phyloP scores from a whole-genome alignment of 1,140 invertebrate species.

The Hormaphis cornu region DNA sequence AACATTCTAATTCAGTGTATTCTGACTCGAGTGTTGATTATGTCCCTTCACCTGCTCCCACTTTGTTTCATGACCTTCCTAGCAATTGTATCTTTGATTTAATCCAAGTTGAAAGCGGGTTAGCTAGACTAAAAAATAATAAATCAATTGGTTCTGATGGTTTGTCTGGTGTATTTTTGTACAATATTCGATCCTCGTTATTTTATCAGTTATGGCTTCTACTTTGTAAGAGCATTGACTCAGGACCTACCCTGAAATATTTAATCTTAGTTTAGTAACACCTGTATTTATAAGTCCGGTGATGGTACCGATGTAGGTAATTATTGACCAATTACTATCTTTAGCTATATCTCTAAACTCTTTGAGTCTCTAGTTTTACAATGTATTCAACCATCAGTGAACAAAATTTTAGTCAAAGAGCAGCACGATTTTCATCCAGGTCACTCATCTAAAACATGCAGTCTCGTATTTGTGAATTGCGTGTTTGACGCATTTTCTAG shows the following conservation, averaged over 20 bases:
- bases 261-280: background rate
- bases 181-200: background rate
- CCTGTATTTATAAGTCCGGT: background rate
- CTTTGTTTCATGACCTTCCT: background rate
- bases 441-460: background rate
- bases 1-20: background rate
- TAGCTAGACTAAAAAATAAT: background rate
- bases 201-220: background rate
- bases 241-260: background rate
- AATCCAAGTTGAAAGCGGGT: background rate
- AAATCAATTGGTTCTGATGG: background rate
- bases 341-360: background rate
- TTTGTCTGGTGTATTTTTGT: background rate
- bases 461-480: background rate
- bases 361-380: too few relatives aligned
- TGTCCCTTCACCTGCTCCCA: background rate
- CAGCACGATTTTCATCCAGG: background rate
- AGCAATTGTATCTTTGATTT: background rate
- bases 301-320: background rate
- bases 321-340: background rate
- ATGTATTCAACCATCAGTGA: too few relatives aligned
- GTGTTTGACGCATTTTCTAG: background rate
- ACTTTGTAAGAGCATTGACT: background rate
- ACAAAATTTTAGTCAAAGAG: background rate
- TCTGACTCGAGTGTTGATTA: background rate